Percentiles rank a stretch among this genome's conserved stretches.
These are phyloP conservation scores for Tragelaphus strepsiceros DNA, from an alignment of 2,113 vertebrate species.

Conservation along the genomic window DNA sequence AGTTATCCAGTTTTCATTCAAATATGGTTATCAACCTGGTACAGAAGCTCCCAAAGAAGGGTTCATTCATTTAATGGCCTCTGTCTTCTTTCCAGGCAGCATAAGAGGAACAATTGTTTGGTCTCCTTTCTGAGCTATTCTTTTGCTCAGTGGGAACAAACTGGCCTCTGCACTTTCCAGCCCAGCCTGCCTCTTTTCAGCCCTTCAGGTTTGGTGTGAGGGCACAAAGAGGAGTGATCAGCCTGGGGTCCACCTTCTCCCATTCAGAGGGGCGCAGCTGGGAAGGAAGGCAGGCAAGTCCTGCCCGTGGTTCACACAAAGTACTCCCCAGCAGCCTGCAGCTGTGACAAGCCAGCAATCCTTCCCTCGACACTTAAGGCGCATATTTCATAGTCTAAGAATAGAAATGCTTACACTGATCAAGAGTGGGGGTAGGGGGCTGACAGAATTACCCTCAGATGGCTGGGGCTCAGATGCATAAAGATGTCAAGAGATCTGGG, in stretches of 20 bases:
- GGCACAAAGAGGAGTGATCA: slow-evolving; percentile 7
- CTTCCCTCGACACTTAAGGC: slow-evolving; percentile 63
- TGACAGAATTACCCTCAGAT: slow-evolving; percentile 30
- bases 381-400: slow-evolving; percentile 66
- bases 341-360: slow-evolving; percentile 63
- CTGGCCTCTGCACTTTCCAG: slow-evolving; percentile 45
- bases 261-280: slow-evolving; percentile 60
- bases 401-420: slow-evolving; percentile 69
- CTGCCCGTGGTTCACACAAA: slow-evolving; percentile 68
- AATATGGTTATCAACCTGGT: slow-evolving; percentile 26
- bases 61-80: slow-evolving; percentile 30
- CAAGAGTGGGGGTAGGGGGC: not conserved
- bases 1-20: slow-evolving; percentile 15
- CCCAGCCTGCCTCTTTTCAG: not conserved
- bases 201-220: not conserved
- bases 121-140: slow-evolving; percentile 33
- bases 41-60: slow-evolving; percentile 32
- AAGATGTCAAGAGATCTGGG: slow-evolving; percentile 61
- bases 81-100: slow-evolving; percentile 34
- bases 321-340: slow-evolving; percentile 61
- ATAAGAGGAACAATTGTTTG: slow-evolving; percentile 49
- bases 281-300: slow-evolving; percentile 29
- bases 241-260: slow-evolving; percentile 52
- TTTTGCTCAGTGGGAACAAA: slow-evolving; percentile 62
- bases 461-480: slow-evolving; percentile 52